Conservation (phyloP, 1,140 invertebrate species). For the Aphaenogaster floridana region DNA sequence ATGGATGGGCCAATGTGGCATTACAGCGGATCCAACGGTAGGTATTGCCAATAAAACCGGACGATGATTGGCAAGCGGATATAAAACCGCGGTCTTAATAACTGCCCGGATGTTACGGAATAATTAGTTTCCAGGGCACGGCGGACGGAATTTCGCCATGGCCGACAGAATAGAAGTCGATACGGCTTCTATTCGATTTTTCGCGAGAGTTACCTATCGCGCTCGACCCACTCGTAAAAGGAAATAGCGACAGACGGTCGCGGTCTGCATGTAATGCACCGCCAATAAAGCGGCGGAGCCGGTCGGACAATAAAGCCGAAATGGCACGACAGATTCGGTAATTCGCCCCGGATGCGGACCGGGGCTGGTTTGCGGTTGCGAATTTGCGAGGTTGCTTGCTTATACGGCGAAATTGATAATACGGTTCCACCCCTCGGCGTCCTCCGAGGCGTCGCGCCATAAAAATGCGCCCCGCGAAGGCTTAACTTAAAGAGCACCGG, state of each 20-base stretch:
- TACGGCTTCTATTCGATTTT: constrained; percentile 20
- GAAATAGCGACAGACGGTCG: constrained; percentile 22
- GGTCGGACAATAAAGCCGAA: constrained; percentile 26
- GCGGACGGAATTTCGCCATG: not conserved
- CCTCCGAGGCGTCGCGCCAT: constrained; percentile 2
- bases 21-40: not conserved
- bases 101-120: not conserved
- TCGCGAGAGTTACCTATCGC: constrained; percentile 4
- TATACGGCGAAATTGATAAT: constrained; percentile 59
- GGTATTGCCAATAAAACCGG: constrained; percentile 1
- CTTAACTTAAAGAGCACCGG: constrained; percentile 49
- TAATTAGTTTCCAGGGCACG: constrained; percentile 14
- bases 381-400: constrained; percentile 32
- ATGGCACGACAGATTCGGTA: constrained; percentile 33
- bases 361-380: not conserved
- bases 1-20: not conserved
- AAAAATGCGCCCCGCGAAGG: constrained; percentile 33
- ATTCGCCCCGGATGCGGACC: not conserved
- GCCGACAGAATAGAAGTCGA: not conserved
- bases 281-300: constrained; percentile 51
- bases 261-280: constrained; percentile 26
- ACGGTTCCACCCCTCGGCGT: not conserved
- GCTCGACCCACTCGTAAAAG: constrained; percentile 2
- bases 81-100: constrained; percentile 31
- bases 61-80: not conserved